phyloP scores from a whole-genome alignment of 30 jellyfish, hydroid and myxozoan genomes.

The Aurelia sp. region DNA sequence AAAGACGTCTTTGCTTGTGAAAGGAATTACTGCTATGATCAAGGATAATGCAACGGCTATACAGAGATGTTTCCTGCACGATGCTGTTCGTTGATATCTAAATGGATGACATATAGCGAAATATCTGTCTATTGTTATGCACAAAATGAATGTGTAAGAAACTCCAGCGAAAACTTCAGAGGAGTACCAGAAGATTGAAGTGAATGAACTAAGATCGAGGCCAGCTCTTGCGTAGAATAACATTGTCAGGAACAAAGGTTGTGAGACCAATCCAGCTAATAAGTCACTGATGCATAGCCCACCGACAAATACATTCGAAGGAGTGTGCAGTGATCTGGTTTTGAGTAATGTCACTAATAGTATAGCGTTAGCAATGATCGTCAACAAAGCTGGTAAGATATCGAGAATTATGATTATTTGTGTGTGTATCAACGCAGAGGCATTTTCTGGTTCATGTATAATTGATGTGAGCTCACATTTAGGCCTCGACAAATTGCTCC shows the following conservation, averaged over 20 bases:
- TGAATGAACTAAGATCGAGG: not conserved
- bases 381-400: constrained; percentile 13
- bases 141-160: constrained; percentile 19
- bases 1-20: not conserved
- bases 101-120: constrained; percentile 52
- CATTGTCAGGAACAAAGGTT: constrained; percentile 5
- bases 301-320: constrained; percentile 15
- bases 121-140: constrained; percentile 35
- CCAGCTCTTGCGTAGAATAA: not conserved
- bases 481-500: not conserved
- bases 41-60: constrained; percentile 3
- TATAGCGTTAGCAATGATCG: constrained; percentile 21
- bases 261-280: constrained; percentile 38
- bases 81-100: not conserved
- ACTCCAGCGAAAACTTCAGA: constrained; percentile 1
- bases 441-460: not conserved
- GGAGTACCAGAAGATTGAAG: not conserved
- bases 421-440: not conserved
- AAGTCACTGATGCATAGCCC: constrained; percentile 40
- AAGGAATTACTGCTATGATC: not conserved
- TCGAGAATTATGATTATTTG: not conserved
- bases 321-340: constrained; percentile 24
- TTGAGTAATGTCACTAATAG: constrained; percentile 1
- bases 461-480: not conserved
- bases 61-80: constrained; percentile 6